Evolutionary conservation across 1,140 invertebrate species (phyloP), one percentile per base, ranked within the genome.

Genomic region (Leptopilina boulardi): DNA sequence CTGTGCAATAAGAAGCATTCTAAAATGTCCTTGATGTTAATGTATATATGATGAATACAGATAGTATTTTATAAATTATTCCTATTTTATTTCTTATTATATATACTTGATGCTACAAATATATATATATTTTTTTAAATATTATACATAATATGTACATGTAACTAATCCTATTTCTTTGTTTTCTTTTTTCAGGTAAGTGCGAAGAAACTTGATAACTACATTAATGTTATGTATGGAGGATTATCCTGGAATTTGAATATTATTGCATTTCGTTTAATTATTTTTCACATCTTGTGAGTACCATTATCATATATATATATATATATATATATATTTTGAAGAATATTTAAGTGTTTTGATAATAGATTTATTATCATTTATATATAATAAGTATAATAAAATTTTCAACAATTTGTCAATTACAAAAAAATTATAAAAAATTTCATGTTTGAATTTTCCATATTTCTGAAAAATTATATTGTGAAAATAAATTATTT

Each of bases 131-230:
- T n/a, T n/a, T n/a, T n/a, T n/a, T n/a, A n/a, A n/a, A n/a, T n/a
- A n/a, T n/a, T n/a, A n/a, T n/a, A n/a, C n/a, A n/a, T n/a, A n/a
- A n/a, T n/a, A n/a, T n/a, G n/a, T 15, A 3, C 56, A 13, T 59
- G 1, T 26, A 15, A 26, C 15, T 59, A 59, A 59, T 59, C 56
- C 13, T 59, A 15, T 13, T 23, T 56, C 1, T 54, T 54, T 56
- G 9, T 56, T 56, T 15, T 59, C 21, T 26, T 26, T 59, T n/a
- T 26, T 38, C 21, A 59, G 56, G 56, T 59, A 59, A 59, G 56
- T 59, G n/a, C 13, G 19, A 30, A 59, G 21, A 13, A 21, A 21
- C 51, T 21, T 54, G 23, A 23, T 21, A 21, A 59, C 26, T 13
- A 10, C 0, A 6, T 26, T 26, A 59, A 47, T 47, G n/a, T 10